phyloP scores from a whole-genome alignment of 2,797 vertebrate species.

The Hoplostethus mediterraneus region DNA sequence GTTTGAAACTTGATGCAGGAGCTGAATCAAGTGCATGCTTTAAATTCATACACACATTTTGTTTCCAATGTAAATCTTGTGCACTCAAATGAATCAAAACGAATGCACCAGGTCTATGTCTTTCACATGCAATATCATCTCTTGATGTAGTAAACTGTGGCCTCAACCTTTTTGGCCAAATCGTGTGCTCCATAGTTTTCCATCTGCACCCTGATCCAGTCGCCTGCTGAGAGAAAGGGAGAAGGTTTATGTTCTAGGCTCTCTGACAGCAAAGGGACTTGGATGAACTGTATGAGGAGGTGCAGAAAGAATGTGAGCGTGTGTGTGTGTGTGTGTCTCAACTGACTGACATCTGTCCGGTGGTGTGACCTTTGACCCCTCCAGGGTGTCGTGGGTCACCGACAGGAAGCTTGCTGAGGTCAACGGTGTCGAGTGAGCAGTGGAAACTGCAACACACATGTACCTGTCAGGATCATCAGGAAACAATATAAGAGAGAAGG shows the following conservation, averaged over 20 bases:
- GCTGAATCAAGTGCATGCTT: no score
- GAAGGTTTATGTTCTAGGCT: constrained; percentile 24
- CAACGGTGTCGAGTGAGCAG: constrained; percentile 8
- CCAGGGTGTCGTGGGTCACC: constrained; percentile 28
- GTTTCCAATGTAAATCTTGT: no score
- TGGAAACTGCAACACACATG: constrained; percentile 21
- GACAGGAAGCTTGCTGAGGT: constrained; percentile 49
- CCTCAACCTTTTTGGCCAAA: background rate
- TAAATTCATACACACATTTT: no score
- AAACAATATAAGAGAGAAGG: background rate
- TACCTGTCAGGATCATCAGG: background rate
- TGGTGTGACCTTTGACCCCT: constrained; percentile 53
- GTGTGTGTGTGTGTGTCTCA: background rate
- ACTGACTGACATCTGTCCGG: constrained; percentile 42
- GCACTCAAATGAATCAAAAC: no score
- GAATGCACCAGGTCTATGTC: no score
- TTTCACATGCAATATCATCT: background rate
- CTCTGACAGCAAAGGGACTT: constrained; percentile 15
- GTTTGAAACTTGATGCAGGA: no score
- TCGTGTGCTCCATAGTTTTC: constrained; percentile 2
- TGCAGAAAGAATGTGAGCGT: constrained; percentile 18
- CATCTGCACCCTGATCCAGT: constrained; percentile 3
- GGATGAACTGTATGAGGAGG: constrained; percentile 7
- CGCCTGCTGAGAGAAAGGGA: background rate
- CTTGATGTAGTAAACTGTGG: background rate